Conservation (phyloP, 2,113 vertebrate species). For the Rousettus leschenaultii region DNA sequence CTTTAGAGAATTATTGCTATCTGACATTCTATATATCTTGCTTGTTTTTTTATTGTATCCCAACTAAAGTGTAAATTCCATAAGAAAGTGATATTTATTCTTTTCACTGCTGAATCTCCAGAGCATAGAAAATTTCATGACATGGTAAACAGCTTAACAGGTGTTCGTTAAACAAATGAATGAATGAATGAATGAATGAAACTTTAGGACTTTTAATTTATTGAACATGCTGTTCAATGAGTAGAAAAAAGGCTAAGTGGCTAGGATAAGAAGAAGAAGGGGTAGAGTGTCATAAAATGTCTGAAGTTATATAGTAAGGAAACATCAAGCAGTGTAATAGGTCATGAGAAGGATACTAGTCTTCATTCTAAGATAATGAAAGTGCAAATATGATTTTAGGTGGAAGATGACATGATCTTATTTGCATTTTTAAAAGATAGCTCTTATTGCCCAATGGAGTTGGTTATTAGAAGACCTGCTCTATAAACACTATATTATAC, state of each 20-base stretch:
- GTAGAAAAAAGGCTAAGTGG: neutral
- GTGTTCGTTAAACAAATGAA: neutral
- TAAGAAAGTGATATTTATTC: neutral
- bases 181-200: neutral
- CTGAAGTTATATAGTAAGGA: neutral
- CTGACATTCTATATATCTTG: neutral
- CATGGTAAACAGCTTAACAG: neutral
- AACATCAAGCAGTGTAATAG: neutral
- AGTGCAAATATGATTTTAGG: neutral
- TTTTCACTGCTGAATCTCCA: neutral
- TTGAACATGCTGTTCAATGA: neutral
- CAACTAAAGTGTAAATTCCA: neutral
- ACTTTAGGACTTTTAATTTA: neutral
- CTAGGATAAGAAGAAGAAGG: neutral
- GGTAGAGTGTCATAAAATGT: neutral
- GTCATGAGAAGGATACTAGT: neutral
- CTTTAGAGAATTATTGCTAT: neutral
- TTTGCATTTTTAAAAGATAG: neutral
- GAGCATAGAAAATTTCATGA: neutral
- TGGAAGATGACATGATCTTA: neutral
- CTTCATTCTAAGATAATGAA: neutral
- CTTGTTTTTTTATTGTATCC: neutral
- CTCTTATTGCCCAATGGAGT: neutral
- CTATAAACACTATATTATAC: neutral
- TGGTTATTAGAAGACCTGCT: neutral